These are phyloP conservation scores for Edolisoma coerulescens DNA, from an alignment of 2,113 vertebrate species.

Conservation along the genomic window DNA sequence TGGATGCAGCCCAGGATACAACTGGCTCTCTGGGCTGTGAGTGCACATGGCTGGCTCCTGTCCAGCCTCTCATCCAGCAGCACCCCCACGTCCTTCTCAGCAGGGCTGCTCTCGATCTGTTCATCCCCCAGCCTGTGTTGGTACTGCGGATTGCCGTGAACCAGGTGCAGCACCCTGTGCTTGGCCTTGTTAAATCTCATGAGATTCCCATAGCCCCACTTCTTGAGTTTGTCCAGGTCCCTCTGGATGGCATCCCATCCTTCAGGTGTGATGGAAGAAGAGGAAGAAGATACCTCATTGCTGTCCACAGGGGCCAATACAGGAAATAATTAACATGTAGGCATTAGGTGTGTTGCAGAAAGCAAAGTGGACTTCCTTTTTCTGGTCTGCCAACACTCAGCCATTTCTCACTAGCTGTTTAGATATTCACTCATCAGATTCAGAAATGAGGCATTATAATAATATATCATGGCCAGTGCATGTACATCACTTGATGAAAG, in stretches of 20 bases:
- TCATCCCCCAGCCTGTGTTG: not conserved
- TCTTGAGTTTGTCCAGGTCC: not conserved
- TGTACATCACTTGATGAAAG: not conserved
- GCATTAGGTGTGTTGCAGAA: not conserved
- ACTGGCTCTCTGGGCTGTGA: fast-evolving
- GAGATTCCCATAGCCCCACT: not conserved
- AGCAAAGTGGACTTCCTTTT: not conserved
- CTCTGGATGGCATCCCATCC: not conserved
- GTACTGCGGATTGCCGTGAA: not conserved
- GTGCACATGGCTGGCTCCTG: not conserved
- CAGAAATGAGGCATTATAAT: not conserved
- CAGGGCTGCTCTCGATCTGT: not conserved
- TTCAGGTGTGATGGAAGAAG: not conserved
- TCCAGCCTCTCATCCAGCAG: not conserved
- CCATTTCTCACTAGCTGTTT: not conserved
- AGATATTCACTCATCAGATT: not conserved
- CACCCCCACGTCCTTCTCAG: not conserved
- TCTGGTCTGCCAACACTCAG: not conserved
- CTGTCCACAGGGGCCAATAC: not conserved
- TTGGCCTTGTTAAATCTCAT: not conserved
- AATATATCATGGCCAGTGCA: not conserved
- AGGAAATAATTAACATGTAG: not conserved
- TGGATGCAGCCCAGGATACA: not conserved
- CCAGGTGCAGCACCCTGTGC: not conserved
- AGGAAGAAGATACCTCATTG: not conserved